phyloP scores from a whole-genome alignment of 2,888 invertebrate genomes.

The Caenorhabditis angaria region DNA sequence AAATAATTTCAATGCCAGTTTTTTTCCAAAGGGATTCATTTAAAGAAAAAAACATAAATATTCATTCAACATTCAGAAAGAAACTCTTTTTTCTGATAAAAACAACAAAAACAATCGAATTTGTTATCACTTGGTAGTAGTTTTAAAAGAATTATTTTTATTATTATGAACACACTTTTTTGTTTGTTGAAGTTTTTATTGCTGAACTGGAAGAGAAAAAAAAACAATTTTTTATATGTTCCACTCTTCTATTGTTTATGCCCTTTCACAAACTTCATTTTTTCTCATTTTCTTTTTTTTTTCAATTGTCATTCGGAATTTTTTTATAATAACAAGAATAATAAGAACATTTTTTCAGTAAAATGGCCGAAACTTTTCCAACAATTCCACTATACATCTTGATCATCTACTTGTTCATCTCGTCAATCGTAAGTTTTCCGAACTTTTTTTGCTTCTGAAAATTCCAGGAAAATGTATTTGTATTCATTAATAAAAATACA shows the following conservation, averaged over 20 bases:
- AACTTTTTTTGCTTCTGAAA: background rate
- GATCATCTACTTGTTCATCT: background rate
- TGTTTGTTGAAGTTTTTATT: background rate
- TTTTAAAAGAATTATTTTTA: background rate
- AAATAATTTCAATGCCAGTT: too few relatives aligned
- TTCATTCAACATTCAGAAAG: too few relatives aligned
- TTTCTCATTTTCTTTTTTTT: too few relatives aligned
- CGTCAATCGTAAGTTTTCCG: conserved; percentile 5
- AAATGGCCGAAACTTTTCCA: conserved; percentile 5
- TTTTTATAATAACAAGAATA: too few relatives aligned
- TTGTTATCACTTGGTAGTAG: background rate
- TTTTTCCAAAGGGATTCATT: too few relatives aligned
- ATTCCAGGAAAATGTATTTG: background rate
- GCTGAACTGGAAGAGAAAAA: background rate
- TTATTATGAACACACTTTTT: conserved; percentile 4
- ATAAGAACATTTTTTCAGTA: background rate
- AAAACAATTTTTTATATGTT: background rate
- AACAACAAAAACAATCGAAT: too few relatives aligned
- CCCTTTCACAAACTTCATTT: background rate
- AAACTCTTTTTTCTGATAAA: too few relatives aligned
- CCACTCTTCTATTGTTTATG: background rate
- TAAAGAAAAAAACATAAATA: too few relatives aligned
- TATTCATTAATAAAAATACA: background rate
- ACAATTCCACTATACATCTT: conserved; percentile 6
- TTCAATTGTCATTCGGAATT: background rate